Percentiles rank a stretch among this genome's conserved stretches.
These are phyloP conservation scores for Sycophaga agraensis DNA, from an alignment of 1,140 invertebrate species.

Conservation along the genomic window DNA sequence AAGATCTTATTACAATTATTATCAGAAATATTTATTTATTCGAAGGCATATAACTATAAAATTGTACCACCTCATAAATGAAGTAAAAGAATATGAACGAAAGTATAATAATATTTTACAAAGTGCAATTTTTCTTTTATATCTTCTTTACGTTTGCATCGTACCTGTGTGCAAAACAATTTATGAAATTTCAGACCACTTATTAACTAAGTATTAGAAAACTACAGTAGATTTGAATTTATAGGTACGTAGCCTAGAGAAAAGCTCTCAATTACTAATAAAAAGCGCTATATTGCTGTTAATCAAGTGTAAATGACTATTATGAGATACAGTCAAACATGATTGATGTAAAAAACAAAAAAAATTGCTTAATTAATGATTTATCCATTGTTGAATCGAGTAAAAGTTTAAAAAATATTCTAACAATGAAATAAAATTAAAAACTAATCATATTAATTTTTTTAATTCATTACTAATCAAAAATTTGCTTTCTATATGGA, in stretches of 20 bases:
- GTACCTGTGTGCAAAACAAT: slow-evolving; percentile 1
- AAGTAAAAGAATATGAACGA: too few relatives aligned
- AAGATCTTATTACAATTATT: too few relatives aligned
- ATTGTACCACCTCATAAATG: too few relatives aligned
- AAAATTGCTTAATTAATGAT: slow-evolving; percentile 16
- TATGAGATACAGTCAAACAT: background rate
- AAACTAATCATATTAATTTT: too few relatives aligned
- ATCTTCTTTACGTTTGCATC: background rate
- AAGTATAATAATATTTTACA: too few relatives aligned
- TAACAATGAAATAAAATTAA: too few relatives aligned
- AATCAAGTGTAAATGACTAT: slow-evolving; percentile 14
- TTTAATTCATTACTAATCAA: too few relatives aligned
- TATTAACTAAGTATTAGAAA: slow-evolving; percentile 2
- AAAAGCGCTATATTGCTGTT: slow-evolving; percentile 10
- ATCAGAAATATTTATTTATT: too few relatives aligned
- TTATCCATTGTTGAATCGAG: slow-evolving; percentile 15
- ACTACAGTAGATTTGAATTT: slow-evolving; percentile 15
- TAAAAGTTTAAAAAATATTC: slow-evolving; percentile 13
- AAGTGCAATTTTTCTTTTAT: too few relatives aligned
- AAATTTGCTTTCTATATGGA: too few relatives aligned
- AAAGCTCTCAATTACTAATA: slow-evolving; percentile 11
- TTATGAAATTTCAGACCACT: background rate
- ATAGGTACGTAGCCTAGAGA: slow-evolving; percentile 15
- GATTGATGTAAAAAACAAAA: background rate
- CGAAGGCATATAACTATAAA: too few relatives aligned